A percentile compares a stretch with the other conserved stretches of the same genome.
Evolutionary conservation across 2,113 vertebrate species (phyloP).

Genomic region (Psittacara wagleri): DNA sequence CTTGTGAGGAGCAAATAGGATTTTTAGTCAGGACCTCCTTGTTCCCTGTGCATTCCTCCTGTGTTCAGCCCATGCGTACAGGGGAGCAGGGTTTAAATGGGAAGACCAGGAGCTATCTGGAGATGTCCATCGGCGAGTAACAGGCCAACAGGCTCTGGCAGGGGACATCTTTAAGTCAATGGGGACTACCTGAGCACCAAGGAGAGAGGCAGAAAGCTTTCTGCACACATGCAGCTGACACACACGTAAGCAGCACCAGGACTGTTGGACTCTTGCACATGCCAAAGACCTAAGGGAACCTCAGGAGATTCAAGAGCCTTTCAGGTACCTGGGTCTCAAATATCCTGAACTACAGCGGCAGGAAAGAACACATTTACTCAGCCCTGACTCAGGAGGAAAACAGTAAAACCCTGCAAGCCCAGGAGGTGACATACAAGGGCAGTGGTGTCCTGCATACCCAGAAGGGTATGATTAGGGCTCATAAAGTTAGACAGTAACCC

Average conservation of each 20-base stretch:
- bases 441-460: not conserved
- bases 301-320: not conserved
- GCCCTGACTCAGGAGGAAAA: not conserved
- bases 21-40: not conserved
- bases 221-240: not conserved
- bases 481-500: not conserved
- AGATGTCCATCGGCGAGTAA: not conserved
- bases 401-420: not conserved
- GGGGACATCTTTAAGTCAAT: not conserved
- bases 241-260: not conserved
- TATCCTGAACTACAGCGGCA: not conserved
- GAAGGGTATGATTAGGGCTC: not conserved
- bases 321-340: not conserved
- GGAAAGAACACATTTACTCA: not conserved
- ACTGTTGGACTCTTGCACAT: fast-evolving
- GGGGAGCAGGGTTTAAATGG: not conserved
- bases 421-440: not conserved
- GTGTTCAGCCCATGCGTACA: not conserved
- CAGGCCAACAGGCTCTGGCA: not conserved
- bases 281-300: not conserved
- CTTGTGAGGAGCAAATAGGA: not conserved
- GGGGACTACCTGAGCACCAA: not conserved
- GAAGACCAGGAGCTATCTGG: not conserved
- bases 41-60: not conserved
- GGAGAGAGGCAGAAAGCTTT: not conserved